Evolutionary conservation across 1,140 invertebrate genomes (phyloP).

Genomic region (Teleogryllus occipitalis): DNA sequence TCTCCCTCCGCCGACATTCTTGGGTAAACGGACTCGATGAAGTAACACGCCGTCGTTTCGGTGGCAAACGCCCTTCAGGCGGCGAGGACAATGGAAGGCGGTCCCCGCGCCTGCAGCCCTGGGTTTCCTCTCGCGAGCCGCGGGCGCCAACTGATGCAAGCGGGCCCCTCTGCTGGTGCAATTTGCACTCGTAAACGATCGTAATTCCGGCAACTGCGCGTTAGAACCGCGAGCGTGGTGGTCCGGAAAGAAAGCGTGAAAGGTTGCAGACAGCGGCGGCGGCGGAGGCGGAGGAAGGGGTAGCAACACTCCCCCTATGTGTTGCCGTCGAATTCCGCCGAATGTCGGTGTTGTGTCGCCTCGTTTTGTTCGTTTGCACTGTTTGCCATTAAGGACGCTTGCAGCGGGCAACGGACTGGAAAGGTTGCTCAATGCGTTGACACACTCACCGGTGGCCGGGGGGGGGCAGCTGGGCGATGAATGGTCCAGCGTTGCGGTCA

Average conservation of each 20-base stretch:
- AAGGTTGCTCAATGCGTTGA: too few species aligned
- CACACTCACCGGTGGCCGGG: too few species aligned
- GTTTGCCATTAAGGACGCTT: too few species aligned
- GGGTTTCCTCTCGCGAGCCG: neutral
- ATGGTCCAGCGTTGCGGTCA: too few species aligned
- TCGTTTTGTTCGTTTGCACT: too few species aligned
- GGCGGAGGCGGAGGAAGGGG: too few species aligned
- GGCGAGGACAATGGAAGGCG: neutral
- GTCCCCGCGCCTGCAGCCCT: neutral
- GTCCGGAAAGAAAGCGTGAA: neutral
- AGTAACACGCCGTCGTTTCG: neutral
- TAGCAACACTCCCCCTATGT: too few species aligned
- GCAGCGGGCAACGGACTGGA: too few species aligned
- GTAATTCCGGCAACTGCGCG: neutral
- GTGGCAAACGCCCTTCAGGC: neutral
- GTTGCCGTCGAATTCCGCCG: too few species aligned
- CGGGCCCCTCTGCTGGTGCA: neutral
- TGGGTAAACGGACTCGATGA: neutral
- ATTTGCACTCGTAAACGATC: neutral
- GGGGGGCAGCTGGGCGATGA: too few species aligned
- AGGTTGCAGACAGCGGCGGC: neutral
- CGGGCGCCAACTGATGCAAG: neutral
- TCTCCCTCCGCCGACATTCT: neutral
- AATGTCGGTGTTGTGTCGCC: too few species aligned
- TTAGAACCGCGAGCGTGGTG: neutral